Conservation (phyloP, 2,113 vertebrate genomes). For the Dermatemys mawii region DNA sequence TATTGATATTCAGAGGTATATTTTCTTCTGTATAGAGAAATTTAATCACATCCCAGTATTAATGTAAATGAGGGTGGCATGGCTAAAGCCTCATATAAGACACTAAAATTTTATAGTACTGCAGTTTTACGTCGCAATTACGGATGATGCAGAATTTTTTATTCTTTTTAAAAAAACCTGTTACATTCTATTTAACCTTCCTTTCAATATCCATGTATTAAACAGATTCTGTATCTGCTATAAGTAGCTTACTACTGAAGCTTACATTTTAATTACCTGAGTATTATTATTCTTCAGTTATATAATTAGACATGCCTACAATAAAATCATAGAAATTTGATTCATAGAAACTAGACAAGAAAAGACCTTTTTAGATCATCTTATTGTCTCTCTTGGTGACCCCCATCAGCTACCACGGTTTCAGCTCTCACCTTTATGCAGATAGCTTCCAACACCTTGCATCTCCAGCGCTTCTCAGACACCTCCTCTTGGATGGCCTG, state of each 20-base stretch:
- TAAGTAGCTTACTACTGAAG: background rate
- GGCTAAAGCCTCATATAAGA: background rate
- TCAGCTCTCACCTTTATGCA: constrained; percentile 13
- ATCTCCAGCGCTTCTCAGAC: constrained; percentile 4
- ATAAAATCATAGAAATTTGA: background rate
- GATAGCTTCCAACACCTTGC: constrained; percentile 2
- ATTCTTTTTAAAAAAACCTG: too few species aligned
- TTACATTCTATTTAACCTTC: background rate
- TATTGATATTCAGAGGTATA: background rate
- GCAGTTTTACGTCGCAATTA: too few species aligned
- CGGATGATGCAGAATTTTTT: too few species aligned
- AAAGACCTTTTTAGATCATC: background rate
- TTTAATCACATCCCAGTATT: background rate
- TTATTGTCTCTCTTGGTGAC: background rate
- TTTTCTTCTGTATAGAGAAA: background rate
- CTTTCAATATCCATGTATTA: background rate
- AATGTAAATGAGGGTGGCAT: background rate
- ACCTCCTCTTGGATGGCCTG: background rate
- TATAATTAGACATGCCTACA: background rate
- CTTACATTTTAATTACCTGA: background rate
- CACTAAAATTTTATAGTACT: background rate
- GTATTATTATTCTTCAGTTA: background rate
- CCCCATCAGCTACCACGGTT: background rate
- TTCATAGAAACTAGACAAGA: constrained; percentile 21
- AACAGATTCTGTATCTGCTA: background rate